Evolutionary conservation across 2,797 vertebrate genomes (phyloP), one percentile per base, ranked within the genome.

Genomic region (Spondyliosoma cantharus): DNA sequence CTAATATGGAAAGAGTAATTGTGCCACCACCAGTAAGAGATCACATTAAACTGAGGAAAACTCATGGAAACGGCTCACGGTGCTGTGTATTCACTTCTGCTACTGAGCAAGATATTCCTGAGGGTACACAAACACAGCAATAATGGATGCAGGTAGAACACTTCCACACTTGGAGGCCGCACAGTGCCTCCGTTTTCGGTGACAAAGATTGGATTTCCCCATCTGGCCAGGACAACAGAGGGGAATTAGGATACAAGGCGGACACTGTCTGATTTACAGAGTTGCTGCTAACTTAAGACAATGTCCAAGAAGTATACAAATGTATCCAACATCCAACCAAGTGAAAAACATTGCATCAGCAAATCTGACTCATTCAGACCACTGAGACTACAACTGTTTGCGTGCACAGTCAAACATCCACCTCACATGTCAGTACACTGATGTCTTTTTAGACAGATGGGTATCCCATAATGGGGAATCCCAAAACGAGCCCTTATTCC

Each of bases 381-480:
- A 49, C 15, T 5, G 8, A 27, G 0, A 72, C 43, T 1, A 52
- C 9, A 63, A 15, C n/a, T 49, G 13, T 27, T 25, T 53, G 56
- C 7, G 19, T 78, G 14, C 67, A 76, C 58, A 77, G 16, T 42
- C 19, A 20, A 60, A 19, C 58, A 29, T 29, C 11, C 9, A 22
- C 42, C 32, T 81, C 50, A 60, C n/a, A 60, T 53, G 13, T 27
- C 69, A 69, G 37, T 13, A 64, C 72, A 59, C 25, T 43, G 5
- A 8, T 7, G 42, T 17, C 75, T 80, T 25, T 37, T 56, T n/a
- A 43, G 43, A 83, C 29, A 58, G 66, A 71, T 66, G 61, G 58
- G 45, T 79, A 58, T 90, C 82, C 80, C 81, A 85, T 59, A 27
- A 27, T 43, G 61, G 75, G 84, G 79, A 89, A 86, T 91, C 89